Evolutionary conservation across 2,113 vertebrate species (phyloP).

Genomic region (Mohoua ochrocephala): DNA sequence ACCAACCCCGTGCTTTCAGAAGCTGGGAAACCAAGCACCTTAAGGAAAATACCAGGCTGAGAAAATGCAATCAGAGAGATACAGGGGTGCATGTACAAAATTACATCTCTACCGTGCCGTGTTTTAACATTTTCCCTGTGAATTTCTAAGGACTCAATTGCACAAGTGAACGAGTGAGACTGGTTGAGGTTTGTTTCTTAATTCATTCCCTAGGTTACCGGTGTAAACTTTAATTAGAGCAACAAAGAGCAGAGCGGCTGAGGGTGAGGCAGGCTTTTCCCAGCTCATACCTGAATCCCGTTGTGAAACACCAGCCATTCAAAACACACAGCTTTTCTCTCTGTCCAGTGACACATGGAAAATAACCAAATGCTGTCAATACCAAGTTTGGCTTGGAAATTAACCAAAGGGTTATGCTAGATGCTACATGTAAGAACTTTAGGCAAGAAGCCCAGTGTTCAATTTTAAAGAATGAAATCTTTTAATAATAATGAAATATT

Average conservation of each 20-base stretch:
- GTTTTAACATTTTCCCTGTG: neutral
- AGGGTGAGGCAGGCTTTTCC: slow-evolving; percentile 23
- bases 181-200: slow-evolving; percentile 6
- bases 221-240: slow-evolving; percentile 19
- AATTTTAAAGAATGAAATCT: neutral
- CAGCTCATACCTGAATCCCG: neutral
- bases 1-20: neutral
- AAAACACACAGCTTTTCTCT: neutral
- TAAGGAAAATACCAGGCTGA: neutral
- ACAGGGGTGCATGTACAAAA: neutral
- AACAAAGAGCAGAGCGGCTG: neutral
- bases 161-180: neutral
- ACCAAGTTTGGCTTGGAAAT: neutral
- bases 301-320: slow-evolving; percentile 8
- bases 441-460: neutral
- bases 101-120: fast-evolving
- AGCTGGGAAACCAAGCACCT: neutral
- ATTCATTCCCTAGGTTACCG: slow-evolving; percentile 22
- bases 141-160: neutral
- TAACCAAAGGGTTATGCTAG: neutral
- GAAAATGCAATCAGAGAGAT: neutral
- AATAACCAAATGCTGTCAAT: neutral
- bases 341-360: neutral
- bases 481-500: neutral
- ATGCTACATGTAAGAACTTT: neutral